These are phyloP conservation scores for Arion vulgaris DNA, from an alignment of 1,140 invertebrate species.

Conservation along the genomic window DNA sequence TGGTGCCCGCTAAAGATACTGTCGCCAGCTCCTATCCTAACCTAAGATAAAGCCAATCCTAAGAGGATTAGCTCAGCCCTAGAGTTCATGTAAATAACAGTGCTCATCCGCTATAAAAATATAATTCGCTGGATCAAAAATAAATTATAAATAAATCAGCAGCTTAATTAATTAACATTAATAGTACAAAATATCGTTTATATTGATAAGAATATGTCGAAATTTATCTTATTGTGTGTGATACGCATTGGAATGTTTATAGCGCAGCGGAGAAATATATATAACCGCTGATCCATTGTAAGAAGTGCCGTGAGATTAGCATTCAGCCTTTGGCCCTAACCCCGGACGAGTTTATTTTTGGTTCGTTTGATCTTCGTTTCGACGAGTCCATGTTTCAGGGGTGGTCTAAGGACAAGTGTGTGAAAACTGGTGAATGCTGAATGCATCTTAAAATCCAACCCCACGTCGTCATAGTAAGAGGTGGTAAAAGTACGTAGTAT, in stretches of 20 bases:
- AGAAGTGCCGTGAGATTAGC: slow-evolving; percentile 41
- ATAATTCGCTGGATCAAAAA: too few species aligned
- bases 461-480: too few species aligned
- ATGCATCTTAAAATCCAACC: too few species aligned
- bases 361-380: slow-evolving; percentile 32
- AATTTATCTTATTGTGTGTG: background rate
- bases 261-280: slow-evolving; percentile 33
- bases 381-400: slow-evolving; percentile 19
- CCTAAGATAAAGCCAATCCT: slow-evolving; percentile 42
- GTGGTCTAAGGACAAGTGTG: background rate
- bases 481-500: too few species aligned
- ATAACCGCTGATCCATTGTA: slow-evolving; percentile 37
- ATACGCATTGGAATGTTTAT: too few species aligned
- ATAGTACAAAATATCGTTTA: too few species aligned
- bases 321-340: slow-evolving; percentile 43
- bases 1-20: slow-evolving; percentile 30
- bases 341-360: slow-evolving; percentile 37
- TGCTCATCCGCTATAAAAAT: slow-evolving; percentile 16
- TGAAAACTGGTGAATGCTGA: too few species aligned
- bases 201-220: too few species aligned
- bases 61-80: slow-evolving; percentile 40
- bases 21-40: slow-evolving; percentile 37
- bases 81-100: slow-evolving; percentile 38
- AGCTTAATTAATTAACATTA: too few species aligned
- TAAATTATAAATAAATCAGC: too few species aligned